phyloP scores from a whole-genome alignment of 2,888 invertebrate species.

The Orchesellides sinensis region DNA sequence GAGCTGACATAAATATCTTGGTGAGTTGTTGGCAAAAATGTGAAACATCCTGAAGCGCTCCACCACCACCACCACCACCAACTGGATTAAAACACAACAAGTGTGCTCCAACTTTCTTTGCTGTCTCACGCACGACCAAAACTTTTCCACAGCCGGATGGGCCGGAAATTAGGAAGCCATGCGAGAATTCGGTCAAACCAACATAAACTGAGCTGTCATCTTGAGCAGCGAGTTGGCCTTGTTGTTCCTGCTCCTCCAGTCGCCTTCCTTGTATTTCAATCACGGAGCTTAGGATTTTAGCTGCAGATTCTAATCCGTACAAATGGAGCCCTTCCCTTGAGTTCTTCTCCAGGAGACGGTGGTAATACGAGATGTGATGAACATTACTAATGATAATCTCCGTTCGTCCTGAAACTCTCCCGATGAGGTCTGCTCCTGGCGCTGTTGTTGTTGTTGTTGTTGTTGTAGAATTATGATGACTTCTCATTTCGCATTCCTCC shows the following conservation, averaged over 20 bases:
- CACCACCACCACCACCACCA: conserved; percentile 5
- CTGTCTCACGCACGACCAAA: conserved; percentile 78
- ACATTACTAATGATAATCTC: conserved; percentile 65
- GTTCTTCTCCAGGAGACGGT: conserved; percentile 33
- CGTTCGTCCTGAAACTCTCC: conserved; percentile 67
- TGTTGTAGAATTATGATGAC: too few relatives aligned
- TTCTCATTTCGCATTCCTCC: conserved; percentile 63
- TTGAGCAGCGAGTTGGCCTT: background rate
- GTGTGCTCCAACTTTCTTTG: conserved; percentile 78
- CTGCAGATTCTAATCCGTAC: conserved; percentile 59
- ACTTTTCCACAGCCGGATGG: conserved; percentile 82
- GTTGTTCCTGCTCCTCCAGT: conserved; percentile 7
- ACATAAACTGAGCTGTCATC: conserved; percentile 17
- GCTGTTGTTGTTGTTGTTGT: background rate
- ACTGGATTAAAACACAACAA: conserved; percentile 76
- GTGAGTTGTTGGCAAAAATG: conserved; percentile 71
- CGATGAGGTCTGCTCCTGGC: conserved; percentile 53
- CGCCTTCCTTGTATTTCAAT: conserved; percentile 30
- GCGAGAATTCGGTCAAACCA: conserved; percentile 62
- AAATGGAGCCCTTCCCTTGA: conserved; percentile 18
- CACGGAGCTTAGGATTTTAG: conserved; percentile 55
- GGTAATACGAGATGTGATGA: conserved; percentile 68
- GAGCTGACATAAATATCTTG: conserved; percentile 78
- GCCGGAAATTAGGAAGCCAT: conserved; percentile 78
- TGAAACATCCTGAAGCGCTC: conserved; percentile 78